A percentile compares a stretch with the other conserved stretches of the same genome.
These are phyloP conservation scores for Dendrocopos noguchii DNA, from an alignment of 2,113 vertebrate species.

Conservation along the genomic window DNA sequence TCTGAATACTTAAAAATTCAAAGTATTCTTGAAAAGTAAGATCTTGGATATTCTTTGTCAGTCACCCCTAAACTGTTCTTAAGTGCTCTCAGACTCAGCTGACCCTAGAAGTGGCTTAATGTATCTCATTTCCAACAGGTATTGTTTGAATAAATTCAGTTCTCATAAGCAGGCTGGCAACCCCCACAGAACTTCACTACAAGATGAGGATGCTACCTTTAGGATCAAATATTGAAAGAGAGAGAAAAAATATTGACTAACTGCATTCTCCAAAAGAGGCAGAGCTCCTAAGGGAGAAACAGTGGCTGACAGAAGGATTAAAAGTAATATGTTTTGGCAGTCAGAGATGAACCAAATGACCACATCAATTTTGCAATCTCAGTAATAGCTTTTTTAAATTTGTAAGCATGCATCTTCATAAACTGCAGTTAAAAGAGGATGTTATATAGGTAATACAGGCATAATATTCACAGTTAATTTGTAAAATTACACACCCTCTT, in stretches of 20 bases:
- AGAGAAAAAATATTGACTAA: neutral
- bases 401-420: neutral
- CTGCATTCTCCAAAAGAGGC: neutral
- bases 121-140: neutral
- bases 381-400: neutral
- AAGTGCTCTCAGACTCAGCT: neutral
- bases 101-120: neutral
- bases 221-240: neutral
- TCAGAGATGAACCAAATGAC: neutral
- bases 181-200: neutral
- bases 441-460: neutral
- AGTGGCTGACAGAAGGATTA: neutral
- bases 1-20: neutral
- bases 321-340: neutral
- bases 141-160: neutral
- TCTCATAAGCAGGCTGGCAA: neutral
- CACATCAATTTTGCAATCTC: neutral
- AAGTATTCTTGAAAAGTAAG: neutral
- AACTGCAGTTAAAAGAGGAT: neutral
- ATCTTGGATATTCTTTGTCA: neutral
- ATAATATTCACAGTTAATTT: neutral
- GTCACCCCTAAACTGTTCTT: neutral
- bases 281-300: neutral
- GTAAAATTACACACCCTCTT: neutral
- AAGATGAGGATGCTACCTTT: neutral